A percentile compares a stretch with the other conserved stretches of the same genome.
Evolutionary conservation across 2,113 vertebrate genomes (phyloP).

Genomic region (Sakesphorus luctuosus): DNA sequence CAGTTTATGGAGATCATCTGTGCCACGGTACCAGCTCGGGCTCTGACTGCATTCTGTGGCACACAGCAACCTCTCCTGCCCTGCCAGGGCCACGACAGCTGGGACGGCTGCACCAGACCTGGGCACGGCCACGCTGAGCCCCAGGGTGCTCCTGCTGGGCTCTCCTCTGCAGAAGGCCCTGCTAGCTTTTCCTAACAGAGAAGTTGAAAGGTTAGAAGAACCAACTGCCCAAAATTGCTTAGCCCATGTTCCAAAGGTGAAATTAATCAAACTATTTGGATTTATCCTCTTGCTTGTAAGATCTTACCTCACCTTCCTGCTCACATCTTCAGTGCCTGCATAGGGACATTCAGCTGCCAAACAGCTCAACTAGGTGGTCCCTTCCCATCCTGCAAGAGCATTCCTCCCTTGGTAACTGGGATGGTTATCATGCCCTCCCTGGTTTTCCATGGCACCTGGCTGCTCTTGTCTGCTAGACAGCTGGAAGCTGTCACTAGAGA

Average conservation of each 20-base stretch:
- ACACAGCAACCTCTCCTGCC: not conserved
- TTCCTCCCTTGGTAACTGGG: not conserved
- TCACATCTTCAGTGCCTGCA: not conserved
- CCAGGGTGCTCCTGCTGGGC: accelerated
- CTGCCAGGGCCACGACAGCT: not conserved
- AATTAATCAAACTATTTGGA: not conserved
- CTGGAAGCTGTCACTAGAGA: slow-evolving; percentile 52
- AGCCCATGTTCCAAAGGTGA: not conserved
- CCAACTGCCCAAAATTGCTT: not conserved
- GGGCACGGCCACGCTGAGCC: accelerated
- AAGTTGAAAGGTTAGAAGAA: not conserved
- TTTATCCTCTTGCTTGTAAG: not conserved
- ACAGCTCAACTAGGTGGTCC: not conserved
- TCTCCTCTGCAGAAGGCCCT: not conserved
- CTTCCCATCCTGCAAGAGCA: not conserved
- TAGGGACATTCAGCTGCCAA: not conserved
- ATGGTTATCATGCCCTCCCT: not conserved
- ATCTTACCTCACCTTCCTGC: not conserved
- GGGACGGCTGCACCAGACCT: accelerated
- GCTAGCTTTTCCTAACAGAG: not conserved
- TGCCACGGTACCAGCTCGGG: not conserved
- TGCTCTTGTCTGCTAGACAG: slow-evolving; percentile 34
- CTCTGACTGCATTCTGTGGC: not conserved
- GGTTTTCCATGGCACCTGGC: slow-evolving; percentile 24
- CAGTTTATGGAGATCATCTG: slow-evolving; percentile 61